Evolutionary conservation across 2,797 vertebrate genomes (phyloP).

Genomic region (Phalanger gymnotis): DNA sequence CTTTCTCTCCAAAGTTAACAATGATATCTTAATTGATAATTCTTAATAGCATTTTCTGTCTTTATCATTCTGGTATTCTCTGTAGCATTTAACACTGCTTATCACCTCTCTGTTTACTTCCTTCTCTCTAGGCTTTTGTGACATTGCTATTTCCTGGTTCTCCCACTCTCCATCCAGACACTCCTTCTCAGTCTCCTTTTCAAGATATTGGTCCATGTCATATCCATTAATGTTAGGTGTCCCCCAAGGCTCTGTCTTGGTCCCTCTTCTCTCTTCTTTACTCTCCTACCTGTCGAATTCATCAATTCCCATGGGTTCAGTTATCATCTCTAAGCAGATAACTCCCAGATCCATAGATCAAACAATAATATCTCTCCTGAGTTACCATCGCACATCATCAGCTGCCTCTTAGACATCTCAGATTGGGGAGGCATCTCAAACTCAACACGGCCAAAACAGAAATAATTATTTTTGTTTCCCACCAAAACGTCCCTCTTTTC

Average conservation of each 20-base stretch:
- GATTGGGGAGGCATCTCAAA: not conserved
- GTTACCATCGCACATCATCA: not conserved
- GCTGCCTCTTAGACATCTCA: not conserved
- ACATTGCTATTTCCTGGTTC: not conserved
- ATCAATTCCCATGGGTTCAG: not conserved
- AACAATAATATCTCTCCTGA: not conserved
- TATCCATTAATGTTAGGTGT: not conserved
- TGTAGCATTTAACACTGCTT: not conserved
- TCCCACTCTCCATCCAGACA: not conserved
- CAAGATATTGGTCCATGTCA: not conserved
- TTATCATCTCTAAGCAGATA: not conserved
- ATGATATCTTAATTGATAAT: not conserved
- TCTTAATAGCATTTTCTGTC: not conserved
- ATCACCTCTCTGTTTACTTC: not conserved
- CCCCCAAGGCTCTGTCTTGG: not conserved
- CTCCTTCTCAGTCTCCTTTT: not conserved
- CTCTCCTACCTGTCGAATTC: not conserved
- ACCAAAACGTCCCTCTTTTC: not conserved
- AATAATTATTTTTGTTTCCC: not conserved
- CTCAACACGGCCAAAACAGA: not conserved
- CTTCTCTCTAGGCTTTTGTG: not conserved
- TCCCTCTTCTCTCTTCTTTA: not conserved
- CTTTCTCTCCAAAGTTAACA: not conserved
- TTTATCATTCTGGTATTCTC: not conserved
- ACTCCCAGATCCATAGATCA: not conserved